These are phyloP conservation scores for Serranus cabrilla DNA, from an alignment of 2,797 vertebrate genomes.

Conservation along the genomic window DNA sequence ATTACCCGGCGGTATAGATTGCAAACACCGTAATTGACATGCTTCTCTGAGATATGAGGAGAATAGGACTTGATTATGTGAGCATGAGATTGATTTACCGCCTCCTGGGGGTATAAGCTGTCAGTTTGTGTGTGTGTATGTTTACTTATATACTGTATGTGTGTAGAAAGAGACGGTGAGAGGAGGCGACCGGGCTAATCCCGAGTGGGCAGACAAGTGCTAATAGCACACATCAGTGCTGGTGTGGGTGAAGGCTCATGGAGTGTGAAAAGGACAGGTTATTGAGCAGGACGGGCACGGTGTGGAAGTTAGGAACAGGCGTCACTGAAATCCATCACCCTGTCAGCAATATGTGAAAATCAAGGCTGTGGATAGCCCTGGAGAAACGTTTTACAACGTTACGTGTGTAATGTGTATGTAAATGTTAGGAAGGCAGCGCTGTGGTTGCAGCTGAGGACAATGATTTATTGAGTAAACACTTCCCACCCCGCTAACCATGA, in stretches of 20 bases:
- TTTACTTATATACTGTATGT: constrained; percentile 21
- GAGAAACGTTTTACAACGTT: not conserved
- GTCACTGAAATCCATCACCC: constrained; percentile 39
- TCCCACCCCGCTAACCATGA: constrained; percentile 14
- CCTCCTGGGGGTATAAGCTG: constrained; percentile 37
- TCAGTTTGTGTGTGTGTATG: constrained; percentile 14
- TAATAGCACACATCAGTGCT: constrained; percentile 53
- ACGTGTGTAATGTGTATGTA: constrained; percentile 4
- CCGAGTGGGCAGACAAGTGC: constrained; percentile 46
- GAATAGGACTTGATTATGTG: constrained; percentile 34
- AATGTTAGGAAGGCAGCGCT: not conserved
- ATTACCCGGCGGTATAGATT: constrained; percentile 27
- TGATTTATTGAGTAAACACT: constrained; percentile 34
- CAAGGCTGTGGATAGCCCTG: constrained; percentile 6
- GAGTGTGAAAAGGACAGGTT: constrained; percentile 56
- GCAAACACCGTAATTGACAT: constrained; percentile 37
- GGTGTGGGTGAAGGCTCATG: constrained; percentile 35
- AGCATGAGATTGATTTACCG: constrained; percentile 39
- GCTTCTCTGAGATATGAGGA: constrained; percentile 33
- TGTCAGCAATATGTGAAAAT: constrained; percentile 32
- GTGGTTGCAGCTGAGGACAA: not conserved
- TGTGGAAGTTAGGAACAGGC: constrained; percentile 25
- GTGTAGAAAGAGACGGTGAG: constrained; percentile 30
- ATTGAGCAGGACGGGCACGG: constrained; percentile 14
- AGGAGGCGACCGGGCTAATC: constrained; percentile 26